Base-by-base conservation (phyloP, 2,888 invertebrate species). In the Dusona sp. region DNA sequence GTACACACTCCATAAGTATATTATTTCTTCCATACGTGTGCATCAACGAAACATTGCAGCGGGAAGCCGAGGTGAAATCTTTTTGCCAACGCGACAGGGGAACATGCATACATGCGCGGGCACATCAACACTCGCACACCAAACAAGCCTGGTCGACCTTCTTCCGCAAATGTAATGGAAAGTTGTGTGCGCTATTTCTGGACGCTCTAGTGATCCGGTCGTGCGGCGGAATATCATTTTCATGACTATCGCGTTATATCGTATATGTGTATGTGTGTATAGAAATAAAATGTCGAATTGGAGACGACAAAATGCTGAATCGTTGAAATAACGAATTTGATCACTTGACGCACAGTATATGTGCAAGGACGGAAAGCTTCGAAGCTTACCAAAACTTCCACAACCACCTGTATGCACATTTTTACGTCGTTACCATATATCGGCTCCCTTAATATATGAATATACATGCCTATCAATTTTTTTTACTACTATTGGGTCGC, bases 161-260 rank as follows among this genome's bases (percentile, higher is more conserved):
- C 90, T 90, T 90, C 89, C 86, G 84, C 87, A 86, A 88, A 86
- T 89, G 88, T 90, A 90, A 90, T 90, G 90, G 90, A 90, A 90
- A 90, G 90, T 90, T 89, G 89, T 89, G 86, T 79, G 88, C 85
- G 89, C 90, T 90, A 90, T 90, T 90, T 90, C 89, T 90, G 90
- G 88, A 89, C 88, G 87, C 87, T 87, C 87, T 87, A 87, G 87
- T 87, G 87, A 87, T 87, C 84, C 87, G 87, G 84, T 87, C 87
- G 84, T 73, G 84, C 74, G 48, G 79, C 82, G 84, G 84, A 87
- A 87, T 87, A 87, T 87, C 87, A 84, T 87, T 87, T 87, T 87
- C 84, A 84, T 87, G 70, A 70, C 74, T 84, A 84, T 82, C 61
- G 61, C 78, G 54, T 67, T 73, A 42, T 68, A 79, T 36, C 45